Base-by-base conservation (phyloP, 2,797 vertebrate species). In the Leuciscus waleckii region DNA sequence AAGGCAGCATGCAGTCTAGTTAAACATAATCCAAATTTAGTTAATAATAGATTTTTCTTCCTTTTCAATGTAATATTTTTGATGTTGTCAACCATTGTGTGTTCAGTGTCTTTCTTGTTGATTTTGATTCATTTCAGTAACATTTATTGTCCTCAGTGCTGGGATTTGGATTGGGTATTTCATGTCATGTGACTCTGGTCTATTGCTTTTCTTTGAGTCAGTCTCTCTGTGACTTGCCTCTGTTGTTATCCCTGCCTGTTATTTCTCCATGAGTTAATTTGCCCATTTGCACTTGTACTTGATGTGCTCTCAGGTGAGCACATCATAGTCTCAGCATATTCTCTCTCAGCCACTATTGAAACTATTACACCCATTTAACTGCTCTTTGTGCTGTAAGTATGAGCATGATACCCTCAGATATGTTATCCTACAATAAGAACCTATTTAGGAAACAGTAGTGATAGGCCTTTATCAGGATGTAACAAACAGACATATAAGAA, bases 221-320 rank as follows among this genome's bases (percentile, higher is more conserved):
- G 26, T 37, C 58, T 70, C 23, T 81, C 11, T 81, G 49, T 79
- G 65, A 81, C 73, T 80, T 78, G 76, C 63, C 81, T 68, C 54
- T 68, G 71, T 81, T 79, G 74, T 73, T 82, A 77, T 85, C 63
- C 35, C 54, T 77, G 67, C 49, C 65, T 78, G 67, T 84, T 76
- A 81, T 86, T 86, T 84, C 61, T 82, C 54, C 85, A 85, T 83
- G 21, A 77, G 70, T 82, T 82, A 17, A 73, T 89, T 71, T 79
- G 79, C 79, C 75, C 83, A 76, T 89, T 79, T 78, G 75, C 79
- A 68, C 75, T 87, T 75, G 46, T 67, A 68, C 83, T 71, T 29
- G 67, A 73, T 54, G 49, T 74, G 58, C 73, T 79, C 82, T 71
- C 46, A 70, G 79, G 51, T 86, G 41, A 81, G 70, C 71, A 81